Percentiles rank a stretch among this genome's conserved stretches.
phyloP scores from a whole-genome alignment of 2,888 invertebrate genomes.

The Epistrophe eligans region DNA sequence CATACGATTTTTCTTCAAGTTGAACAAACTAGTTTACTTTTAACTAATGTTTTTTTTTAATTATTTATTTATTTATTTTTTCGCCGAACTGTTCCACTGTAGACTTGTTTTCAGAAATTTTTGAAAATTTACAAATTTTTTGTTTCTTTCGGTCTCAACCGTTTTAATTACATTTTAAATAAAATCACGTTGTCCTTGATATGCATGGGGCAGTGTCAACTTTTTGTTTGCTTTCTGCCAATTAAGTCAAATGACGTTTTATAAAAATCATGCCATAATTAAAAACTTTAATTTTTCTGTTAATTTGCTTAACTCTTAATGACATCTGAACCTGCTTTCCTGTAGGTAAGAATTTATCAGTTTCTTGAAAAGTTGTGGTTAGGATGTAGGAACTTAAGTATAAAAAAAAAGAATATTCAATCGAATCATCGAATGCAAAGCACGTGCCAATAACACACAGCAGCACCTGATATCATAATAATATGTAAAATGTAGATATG shows the following conservation, averaged over 20 bases:
- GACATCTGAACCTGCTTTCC: conserved; percentile 6
- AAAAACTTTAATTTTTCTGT: conserved; percentile 4
- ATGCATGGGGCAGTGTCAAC: neutral
- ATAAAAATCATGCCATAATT: neutral
- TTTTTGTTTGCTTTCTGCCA: conserved; percentile 27
- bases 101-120: neutral
- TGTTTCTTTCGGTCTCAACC: conserved; percentile 5
- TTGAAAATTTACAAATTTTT: neutral
- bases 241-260: conserved; percentile 15
- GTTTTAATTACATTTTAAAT: neutral
- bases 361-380: neutral
- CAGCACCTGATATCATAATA: conserved; percentile 43
- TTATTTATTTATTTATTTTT: too few species aligned
- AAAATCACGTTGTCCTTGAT: conserved; percentile 33
- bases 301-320: conserved; percentile 25
- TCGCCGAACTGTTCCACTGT: neutral
- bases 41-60: too few species aligned
- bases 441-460: conserved; percentile 71
- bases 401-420: neutral
- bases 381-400: too few species aligned
- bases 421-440: conserved; percentile 57
- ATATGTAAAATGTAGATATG: neutral
- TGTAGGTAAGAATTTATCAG: neutral
- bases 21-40: too few species aligned
- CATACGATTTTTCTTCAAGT: too few species aligned